These are phyloP conservation scores for Arctocebus calabarensis DNA, from an alignment of 2,797 vertebrate genomes.

Conservation along the genomic window DNA sequence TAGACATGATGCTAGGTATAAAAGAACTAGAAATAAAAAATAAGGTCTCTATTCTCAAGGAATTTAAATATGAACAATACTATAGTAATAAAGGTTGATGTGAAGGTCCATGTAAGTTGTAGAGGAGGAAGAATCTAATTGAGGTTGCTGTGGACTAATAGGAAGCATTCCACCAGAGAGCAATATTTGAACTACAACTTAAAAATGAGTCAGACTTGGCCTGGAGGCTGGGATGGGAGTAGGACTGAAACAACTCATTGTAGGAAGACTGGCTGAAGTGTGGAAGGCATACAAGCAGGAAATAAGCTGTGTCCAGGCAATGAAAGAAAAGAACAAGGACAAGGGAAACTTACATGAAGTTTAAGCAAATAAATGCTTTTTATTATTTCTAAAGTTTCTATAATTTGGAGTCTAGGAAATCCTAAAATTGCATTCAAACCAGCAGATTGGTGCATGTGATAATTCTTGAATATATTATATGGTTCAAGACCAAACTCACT, in stretches of 20 bases:
- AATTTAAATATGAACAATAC: neutral
- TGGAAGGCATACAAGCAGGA: neutral
- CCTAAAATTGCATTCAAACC: neutral
- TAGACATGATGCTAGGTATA: neutral
- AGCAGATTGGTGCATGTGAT: neutral
- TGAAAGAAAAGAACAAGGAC: neutral
- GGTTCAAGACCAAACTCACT: neutral
- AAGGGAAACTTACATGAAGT: neutral
- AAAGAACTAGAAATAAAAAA: neutral
- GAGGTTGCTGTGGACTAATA: accelerated
- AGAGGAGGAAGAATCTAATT: neutral
- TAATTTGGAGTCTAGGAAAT: neutral
- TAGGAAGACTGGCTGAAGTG: neutral
- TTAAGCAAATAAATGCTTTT: neutral
- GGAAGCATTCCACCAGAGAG: neutral
- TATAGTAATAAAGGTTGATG: neutral
- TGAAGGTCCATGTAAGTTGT: accelerated
- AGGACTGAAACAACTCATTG: neutral
- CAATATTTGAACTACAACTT: neutral
- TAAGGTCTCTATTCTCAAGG: neutral
- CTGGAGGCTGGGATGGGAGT: neutral
- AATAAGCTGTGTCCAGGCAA: neutral
- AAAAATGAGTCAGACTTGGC: neutral
- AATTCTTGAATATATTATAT: neutral
- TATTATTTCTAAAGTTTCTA: neutral